A percentile compares a stretch with the other conserved stretches of the same genome.
Evolutionary conservation across 2,113 vertebrate species (phyloP).

Genomic region (Rhizomys pruinosus): DNA sequence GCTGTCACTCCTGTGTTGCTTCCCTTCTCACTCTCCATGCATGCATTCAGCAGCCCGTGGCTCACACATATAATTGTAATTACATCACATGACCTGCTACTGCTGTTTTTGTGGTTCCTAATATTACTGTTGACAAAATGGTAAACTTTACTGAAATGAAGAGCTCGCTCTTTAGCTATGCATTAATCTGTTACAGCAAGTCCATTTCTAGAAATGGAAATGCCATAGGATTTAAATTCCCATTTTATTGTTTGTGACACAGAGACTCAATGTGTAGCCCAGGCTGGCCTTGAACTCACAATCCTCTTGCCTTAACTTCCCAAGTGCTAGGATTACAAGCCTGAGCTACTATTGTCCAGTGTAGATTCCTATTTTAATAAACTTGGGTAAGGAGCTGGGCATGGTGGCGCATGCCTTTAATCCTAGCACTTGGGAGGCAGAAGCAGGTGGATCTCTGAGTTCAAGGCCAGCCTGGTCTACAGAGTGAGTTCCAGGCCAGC

Average conservation of each 20-base stretch:
- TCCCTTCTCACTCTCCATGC: neutral
- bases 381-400: neutral
- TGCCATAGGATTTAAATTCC: neutral
- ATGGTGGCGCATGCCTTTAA: too few relatives aligned
- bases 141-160: neutral
- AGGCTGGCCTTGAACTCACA: neutral
- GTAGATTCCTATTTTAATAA: neutral
- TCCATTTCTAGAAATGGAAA: neutral
- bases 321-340: neutral
- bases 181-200: neutral
- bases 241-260: neutral
- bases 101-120: neutral
- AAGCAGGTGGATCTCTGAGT: too few relatives aligned
- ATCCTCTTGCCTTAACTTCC: neutral
- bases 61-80: neutral
- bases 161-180: neutral
- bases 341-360: neutral
- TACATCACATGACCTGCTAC: too few relatives aligned
- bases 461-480: too few relatives aligned
- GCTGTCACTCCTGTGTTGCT: neutral
- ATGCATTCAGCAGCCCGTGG: accelerated
- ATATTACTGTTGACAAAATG: neutral
- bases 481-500: too few relatives aligned
- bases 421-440: too few relatives aligned
- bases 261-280: neutral